Percentiles rank a stretch among this genome's conserved stretches.
phyloP scores from a whole-genome alignment of 2,113 vertebrate species.

The Labeo rohita region DNA sequence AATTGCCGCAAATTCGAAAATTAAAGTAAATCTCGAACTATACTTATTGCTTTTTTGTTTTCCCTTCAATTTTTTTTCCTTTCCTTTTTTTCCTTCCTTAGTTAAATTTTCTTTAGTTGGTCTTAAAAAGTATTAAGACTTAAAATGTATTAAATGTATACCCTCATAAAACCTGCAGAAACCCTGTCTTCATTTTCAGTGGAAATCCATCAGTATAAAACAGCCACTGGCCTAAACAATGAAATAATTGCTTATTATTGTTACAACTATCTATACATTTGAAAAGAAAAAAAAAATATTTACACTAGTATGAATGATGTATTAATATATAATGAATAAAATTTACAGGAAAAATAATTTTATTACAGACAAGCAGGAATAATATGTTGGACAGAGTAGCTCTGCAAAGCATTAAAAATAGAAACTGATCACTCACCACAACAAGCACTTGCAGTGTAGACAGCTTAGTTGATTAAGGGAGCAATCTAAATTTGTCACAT shows the following conservation, averaged over 20 bases:
- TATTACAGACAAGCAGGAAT: neutral
- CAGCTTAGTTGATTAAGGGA: neutral
- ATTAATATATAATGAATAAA: neutral
- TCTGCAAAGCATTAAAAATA: neutral
- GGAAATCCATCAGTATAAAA: neutral
- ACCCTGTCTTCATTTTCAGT: neutral
- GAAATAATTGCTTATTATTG: neutral
- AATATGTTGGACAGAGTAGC: neutral
- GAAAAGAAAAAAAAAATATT: neutral
- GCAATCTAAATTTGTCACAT: neutral
- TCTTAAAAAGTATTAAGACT: too few species aligned
- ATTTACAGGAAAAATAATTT: neutral
- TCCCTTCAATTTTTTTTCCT: too few species aligned
- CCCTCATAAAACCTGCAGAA: too few species aligned
- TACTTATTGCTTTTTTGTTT: too few species aligned
- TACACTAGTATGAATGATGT: neutral
- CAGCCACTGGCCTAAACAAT: neutral
- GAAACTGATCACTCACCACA: neutral
- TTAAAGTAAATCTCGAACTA: too few species aligned
- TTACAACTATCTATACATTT: neutral
- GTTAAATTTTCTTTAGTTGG: too few species aligned
- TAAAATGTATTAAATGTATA: too few species aligned
- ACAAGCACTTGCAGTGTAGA: neutral
- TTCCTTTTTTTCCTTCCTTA: too few species aligned
- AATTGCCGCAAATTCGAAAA: too few species aligned